Evolutionary conservation across 2,888 invertebrate species (phyloP), one percentile per base, ranked within the genome.

Genomic region (Chironomus riparius): DNA sequence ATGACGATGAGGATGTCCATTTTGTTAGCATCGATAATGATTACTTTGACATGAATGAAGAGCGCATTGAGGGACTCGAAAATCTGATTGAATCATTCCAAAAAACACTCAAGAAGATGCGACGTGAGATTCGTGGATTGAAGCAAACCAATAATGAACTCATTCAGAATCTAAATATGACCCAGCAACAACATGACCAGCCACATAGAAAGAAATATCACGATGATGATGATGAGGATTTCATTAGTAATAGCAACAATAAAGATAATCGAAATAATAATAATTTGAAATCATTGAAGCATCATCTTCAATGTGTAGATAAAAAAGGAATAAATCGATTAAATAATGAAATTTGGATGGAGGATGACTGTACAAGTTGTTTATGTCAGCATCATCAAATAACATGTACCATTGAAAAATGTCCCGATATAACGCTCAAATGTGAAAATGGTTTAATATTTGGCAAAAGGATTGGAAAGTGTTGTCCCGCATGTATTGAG

Each of bases 31-130:
- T 50, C 48, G 80, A 81, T 13, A 82, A 81, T 48, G 80, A 82
- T 7, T 78, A 82, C 4, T 79, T 79, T 76, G 84, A 85, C 77
- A 81, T 83, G 56, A 85, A 84, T 62, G 85, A 86, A 78, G 84
- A 84, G 77, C 81, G 86, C 75, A 82, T 86, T 24, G 84, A 86
- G 77, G 88, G 87, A 6, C 82, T 89, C 76, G 88, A 88, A 80
- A 85, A 83, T 50, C 81, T 86, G 2, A 83, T 89, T 65, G 83
- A 84, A 70, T 83, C 83, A 76, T 84, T 88, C 80, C 85, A 87
- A 77, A 85, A 85, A 78, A 85, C 86, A 68, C 81, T 89, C 18
- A 85, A 85, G 78, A 85, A 86, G 77, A 80, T 88, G 78, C 83
- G 85, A 79, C 83, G 85, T 79, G 86, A 86, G 81, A 78, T 86